These are phyloP conservation scores for Criorhina ranunculi DNA, from an alignment of 2,888 invertebrate genomes.

Conservation along the genomic window DNA sequence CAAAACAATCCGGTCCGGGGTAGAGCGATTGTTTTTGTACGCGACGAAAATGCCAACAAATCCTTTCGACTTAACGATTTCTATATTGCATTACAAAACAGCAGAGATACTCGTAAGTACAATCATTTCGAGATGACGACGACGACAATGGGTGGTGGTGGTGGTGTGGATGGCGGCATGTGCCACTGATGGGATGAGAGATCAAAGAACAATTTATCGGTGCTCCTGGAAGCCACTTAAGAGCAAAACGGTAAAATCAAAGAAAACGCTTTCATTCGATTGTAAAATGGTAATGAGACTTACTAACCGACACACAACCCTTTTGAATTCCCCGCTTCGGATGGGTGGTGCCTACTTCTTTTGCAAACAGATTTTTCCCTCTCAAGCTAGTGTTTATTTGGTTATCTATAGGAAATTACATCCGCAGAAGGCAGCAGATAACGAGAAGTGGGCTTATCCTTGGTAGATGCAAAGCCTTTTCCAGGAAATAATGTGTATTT, in stretches of 20 bases:
- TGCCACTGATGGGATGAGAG: conserved; percentile 44
- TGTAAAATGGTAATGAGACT: conserved; percentile 67
- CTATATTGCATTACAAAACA: conserved; percentile 52
- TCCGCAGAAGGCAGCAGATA: conserved; percentile 39
- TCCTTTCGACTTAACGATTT: conserved; percentile 63
- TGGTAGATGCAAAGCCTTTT: conserved; percentile 23
- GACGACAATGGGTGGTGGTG: not conserved
- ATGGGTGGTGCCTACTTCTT: not conserved
- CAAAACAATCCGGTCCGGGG: conserved; percentile 42
- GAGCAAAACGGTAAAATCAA: conserved; percentile 49
- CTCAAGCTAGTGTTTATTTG: conserved; percentile 59
- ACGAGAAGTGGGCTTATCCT: conserved; percentile 35
- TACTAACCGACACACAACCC: conserved; percentile 51
- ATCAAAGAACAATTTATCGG: conserved; percentile 73
- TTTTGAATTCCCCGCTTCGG: conserved; percentile 26
- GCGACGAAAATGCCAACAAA: conserved; percentile 59
- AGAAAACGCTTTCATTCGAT: conserved; percentile 46
- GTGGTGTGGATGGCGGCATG: conserved; percentile 22
- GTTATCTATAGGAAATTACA: conserved; percentile 67
- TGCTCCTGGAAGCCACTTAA: conserved; percentile 65
- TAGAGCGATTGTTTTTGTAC: conserved; percentile 1
- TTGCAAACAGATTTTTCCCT: not conserved
- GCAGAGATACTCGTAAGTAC: conserved; percentile 35
- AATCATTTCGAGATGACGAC: conserved; percentile 44
- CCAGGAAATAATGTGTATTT: conserved; percentile 49